Evolutionary conservation across 1,140 invertebrate genomes (phyloP), one percentile per base, ranked within the genome.

Genomic region (Mycetomoellerius zeteki): DNA sequence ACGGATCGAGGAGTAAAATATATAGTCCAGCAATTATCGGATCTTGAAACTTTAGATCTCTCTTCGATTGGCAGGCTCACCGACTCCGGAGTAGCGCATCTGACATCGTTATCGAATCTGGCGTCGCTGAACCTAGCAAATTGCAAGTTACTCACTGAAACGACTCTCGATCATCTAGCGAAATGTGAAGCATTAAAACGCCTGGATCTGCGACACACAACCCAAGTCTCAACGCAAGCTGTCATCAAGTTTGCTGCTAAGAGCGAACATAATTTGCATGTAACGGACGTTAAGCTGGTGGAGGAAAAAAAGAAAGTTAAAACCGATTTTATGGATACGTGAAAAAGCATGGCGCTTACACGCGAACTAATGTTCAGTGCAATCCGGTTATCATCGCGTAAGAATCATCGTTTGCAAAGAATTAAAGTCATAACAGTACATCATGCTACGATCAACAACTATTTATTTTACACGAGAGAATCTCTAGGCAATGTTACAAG

Each of bases 21-120:
- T 77, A 96, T 98, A 4, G 96, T 97, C 0, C 97, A 98, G 94
- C 97, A 98, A 91, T 92, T 99, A 67, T 97, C 97, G 0, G 96
- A 96, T 89, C 93, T 99, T 60, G 96, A 96, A 30, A 96, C 96
- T 64, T 94, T 99, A 65, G 98, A 98, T 95, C 95, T 99, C 12
- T 98, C 98, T 19, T 98, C 97, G 47, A 99, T 98, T 94, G 97
- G 97, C 52, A 96, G 98, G n/a, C 96, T 99, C 12, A 98, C 98
- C 0, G 98, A 99, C 93, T 97, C 97, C 7, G 98, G 98, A 43
- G 97, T 99, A n/a, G 97, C 98, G 3, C 97, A 98, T 92, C 96
- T 99, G 43, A 97, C 97, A 14, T 95, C 97, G 76, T 92, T 97
- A 2, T 92, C 93, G 8, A 96, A 96, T 27, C 93, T 98, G 4